Evolutionary conservation across 1,140 invertebrate species (phyloP).

Genomic region (Drosophila navojoa): DNA sequence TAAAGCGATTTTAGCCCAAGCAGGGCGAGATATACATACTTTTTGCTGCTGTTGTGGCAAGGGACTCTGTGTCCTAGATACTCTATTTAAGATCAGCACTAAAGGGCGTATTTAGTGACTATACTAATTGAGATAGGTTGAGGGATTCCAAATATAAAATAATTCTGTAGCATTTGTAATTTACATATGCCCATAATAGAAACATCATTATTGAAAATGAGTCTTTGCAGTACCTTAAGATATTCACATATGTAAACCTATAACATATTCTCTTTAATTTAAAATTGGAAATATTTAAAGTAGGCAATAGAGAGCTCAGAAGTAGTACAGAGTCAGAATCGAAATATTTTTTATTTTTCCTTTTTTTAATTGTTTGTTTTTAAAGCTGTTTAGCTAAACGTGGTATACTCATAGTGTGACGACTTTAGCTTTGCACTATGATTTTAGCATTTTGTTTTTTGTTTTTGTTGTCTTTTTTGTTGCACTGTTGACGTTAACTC

Average conservation of each 20-base stretch:
- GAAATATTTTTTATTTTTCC: no score
- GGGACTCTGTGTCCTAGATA: background rate
- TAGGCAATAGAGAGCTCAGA: no score
- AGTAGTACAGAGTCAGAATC: no score
- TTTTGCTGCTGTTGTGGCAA: background rate
- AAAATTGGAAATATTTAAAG: background rate
- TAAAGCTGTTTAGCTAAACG: no score
- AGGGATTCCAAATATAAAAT: no score
- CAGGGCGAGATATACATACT: constrained; percentile 11
- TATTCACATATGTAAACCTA: no score
- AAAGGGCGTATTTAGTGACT: background rate
- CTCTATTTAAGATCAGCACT: background rate
- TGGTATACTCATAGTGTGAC: constrained; percentile 5
- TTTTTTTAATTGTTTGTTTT: no score
- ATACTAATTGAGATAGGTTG: no score
- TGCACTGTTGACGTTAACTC: constrained; percentile 57
- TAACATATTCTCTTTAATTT: background rate
- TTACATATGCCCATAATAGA: no score
- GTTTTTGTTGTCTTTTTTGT: constrained; percentile 21
- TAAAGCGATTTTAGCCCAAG: constrained; percentile 38
- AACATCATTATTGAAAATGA: no score
- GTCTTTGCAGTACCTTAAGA: no score
- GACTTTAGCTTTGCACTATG: background rate
- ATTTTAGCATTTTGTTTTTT: constrained; percentile 15
- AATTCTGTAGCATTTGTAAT: no score